phyloP scores from a whole-genome alignment of 2,113 vertebrate genomes.

The Poeciliopsis retropinna region DNA sequence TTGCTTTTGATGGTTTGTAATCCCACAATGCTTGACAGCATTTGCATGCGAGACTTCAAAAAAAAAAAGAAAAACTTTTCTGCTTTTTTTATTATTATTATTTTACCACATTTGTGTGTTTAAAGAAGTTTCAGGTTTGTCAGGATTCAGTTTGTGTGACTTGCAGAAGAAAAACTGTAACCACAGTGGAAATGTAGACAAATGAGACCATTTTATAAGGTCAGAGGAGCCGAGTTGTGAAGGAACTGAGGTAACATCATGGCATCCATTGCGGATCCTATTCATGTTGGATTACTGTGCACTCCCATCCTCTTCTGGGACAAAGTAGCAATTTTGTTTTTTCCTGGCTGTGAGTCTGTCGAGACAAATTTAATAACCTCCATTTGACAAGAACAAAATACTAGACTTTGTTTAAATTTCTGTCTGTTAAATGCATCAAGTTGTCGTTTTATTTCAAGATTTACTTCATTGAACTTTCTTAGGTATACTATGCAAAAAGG shows the following conservation, averaged over 20 bases:
- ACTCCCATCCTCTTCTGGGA: constrained; percentile 33
- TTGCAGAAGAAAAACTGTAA: constrained; percentile 57
- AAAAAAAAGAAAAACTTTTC: background rate
- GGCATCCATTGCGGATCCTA: constrained; percentile 16
- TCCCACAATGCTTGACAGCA: constrained; percentile 57
- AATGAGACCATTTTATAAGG: constrained; percentile 61
- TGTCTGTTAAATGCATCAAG: background rate
- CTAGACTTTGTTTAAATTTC: background rate
- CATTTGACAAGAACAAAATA: background rate
- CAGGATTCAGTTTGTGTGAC: constrained; percentile 63
- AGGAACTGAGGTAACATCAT: constrained; percentile 62
- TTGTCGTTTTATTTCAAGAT: background rate
- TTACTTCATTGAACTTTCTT: background rate
- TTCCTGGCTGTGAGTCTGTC: constrained; percentile 49
- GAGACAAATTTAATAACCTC: constrained; percentile 38
- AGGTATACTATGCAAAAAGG: background rate
- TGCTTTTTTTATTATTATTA: background rate
- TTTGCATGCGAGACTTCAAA: constrained; percentile 25
- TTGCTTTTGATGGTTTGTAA: constrained; percentile 53
- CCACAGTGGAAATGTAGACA: constrained; percentile 72
- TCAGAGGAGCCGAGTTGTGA: constrained; percentile 65
- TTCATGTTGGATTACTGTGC: constrained; percentile 21
- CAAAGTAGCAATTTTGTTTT: constrained; percentile 37
- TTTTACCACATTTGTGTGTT: constrained; percentile 50
- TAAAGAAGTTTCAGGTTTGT: constrained; percentile 57